Percentiles rank a stretch among this genome's conserved stretches.
Evolutionary conservation across 2,113 vertebrate species (phyloP).

Genomic region (Dipodomys merriami): DNA sequence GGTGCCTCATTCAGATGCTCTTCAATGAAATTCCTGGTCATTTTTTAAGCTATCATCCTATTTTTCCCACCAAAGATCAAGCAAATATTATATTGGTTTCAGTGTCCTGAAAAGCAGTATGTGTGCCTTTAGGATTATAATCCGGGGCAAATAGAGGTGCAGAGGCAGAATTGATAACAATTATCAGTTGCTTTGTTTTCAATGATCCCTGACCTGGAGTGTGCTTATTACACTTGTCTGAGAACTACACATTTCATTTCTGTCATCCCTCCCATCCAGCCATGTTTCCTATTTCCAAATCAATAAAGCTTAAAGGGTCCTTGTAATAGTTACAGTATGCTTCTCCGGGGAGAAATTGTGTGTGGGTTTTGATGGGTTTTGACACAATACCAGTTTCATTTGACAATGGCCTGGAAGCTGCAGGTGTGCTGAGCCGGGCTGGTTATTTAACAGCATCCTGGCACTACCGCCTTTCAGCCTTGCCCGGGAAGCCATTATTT

Average conservation of each 20-base stretch:
- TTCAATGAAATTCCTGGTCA: not conserved
- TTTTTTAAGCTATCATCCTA: not conserved
- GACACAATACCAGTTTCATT: slow-evolving; percentile 73
- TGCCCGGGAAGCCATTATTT: slow-evolving; percentile 51
- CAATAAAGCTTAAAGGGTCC: slow-evolving; percentile 76
- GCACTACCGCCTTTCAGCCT: slow-evolving; percentile 56
- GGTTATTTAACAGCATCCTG: slow-evolving; percentile 59
- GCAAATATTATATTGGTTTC: not conserved
- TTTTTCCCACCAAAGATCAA: not conserved
- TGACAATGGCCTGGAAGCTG: slow-evolving; percentile 70
- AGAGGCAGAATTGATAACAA: slow-evolving; percentile 46
- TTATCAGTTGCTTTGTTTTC: slow-evolving; percentile 47
- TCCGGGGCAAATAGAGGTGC: slow-evolving; percentile 19
- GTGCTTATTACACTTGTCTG: slow-evolving; percentile 64
- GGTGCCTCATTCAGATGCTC: not conserved
- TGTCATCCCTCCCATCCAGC: slow-evolving; percentile 30
- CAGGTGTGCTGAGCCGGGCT: slow-evolving; percentile 48
- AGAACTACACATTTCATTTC: slow-evolving; percentile 60
- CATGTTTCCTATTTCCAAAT: slow-evolving; percentile 71
- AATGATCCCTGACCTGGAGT: slow-evolving; percentile 36
- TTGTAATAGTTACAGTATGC: slow-evolving; percentile 76
- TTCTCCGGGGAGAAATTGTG: slow-evolving; percentile 75
- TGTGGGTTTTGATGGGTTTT: slow-evolving; percentile 69
- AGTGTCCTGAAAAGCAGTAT: not conserved
- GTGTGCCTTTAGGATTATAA: not conserved